Percentiles rank a stretch among this genome's conserved stretches.
phyloP scores from a whole-genome alignment of 2,888 invertebrate species.

The Oscheius sp. region DNA sequence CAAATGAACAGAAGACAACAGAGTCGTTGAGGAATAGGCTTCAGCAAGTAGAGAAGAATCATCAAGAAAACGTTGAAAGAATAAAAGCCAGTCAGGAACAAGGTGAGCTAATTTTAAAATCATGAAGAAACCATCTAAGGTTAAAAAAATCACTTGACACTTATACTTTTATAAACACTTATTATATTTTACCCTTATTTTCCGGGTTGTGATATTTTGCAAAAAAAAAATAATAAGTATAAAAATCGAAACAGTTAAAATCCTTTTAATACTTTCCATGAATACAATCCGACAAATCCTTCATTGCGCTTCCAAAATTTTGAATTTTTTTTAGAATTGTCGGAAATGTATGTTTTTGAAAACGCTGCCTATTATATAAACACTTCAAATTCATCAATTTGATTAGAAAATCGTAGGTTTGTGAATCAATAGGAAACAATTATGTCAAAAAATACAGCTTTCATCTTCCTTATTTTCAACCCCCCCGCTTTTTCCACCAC shows the following conservation, averaged over 20 bases:
- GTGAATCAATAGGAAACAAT: too few relatives aligned
- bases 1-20: not conserved
- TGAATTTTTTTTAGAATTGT: not conserved
- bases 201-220: not conserved
- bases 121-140: not conserved
- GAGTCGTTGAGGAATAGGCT: slow-evolving; percentile 16
- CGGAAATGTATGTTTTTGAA: too few relatives aligned
- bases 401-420: too few relatives aligned
- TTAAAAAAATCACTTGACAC: too few relatives aligned
- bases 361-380: too few relatives aligned
- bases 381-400: too few relatives aligned
- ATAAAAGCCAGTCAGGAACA: slow-evolving; percentile 32
- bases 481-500: not conserved
- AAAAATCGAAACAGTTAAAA: not conserved
- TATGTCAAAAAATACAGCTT: too few relatives aligned
- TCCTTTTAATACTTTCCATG: not conserved
- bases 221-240: not conserved
- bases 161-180: too few relatives aligned
- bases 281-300: not conserved
- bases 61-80: slow-evolving; percentile 24
- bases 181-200: too few relatives aligned
- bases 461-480: too few relatives aligned
- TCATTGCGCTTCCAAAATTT: not conserved
- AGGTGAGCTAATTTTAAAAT: not conserved
- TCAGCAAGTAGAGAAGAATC: slow-evolving; percentile 10